Conservation (phyloP, 2,888 invertebrate genomes). For the Anaspis maculata region DNA sequence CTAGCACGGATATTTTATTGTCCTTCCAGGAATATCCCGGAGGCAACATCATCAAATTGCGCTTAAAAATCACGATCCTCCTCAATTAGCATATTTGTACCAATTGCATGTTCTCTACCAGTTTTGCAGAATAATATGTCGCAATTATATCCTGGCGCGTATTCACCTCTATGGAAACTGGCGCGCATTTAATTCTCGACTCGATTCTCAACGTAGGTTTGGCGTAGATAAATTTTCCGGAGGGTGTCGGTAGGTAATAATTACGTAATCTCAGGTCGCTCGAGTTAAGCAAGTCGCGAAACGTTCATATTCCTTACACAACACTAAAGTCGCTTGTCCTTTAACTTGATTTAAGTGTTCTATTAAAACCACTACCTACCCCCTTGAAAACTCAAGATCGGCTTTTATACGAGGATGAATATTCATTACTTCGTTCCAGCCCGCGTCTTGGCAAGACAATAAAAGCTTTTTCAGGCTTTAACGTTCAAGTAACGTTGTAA, state of each 20-base stretch:
- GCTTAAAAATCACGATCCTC: too few species aligned
- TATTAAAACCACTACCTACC: constrained; percentile 35
- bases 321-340: constrained; percentile 30
- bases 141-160: too few species aligned
- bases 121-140: too few species aligned
- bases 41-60: too few species aligned
- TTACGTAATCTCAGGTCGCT: constrained; percentile 17
- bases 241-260: constrained; percentile 17
- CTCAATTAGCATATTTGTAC: too few species aligned
- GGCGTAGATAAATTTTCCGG: too few species aligned
- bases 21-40: too few species aligned
- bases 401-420: constrained; percentile 34
- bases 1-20: too few species aligned
- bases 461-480: constrained; percentile 26
- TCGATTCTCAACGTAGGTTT: too few species aligned
- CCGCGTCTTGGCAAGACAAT: constrained; percentile 26
- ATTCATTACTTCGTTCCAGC: constrained; percentile 30
- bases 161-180: too few species aligned
- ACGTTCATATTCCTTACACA: constrained; percentile 23
- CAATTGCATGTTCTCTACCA: too few species aligned
- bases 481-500: constrained; percentile 24
- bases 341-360: constrained; percentile 39
- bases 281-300: constrained; percentile 10
- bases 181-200: too few species aligned
- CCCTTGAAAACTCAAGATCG: constrained; percentile 28